Evolutionary conservation across 2,797 vertebrate genomes (phyloP), one percentile per base, ranked within the genome.

Genomic region (Arnoldichthys spilopterus): DNA sequence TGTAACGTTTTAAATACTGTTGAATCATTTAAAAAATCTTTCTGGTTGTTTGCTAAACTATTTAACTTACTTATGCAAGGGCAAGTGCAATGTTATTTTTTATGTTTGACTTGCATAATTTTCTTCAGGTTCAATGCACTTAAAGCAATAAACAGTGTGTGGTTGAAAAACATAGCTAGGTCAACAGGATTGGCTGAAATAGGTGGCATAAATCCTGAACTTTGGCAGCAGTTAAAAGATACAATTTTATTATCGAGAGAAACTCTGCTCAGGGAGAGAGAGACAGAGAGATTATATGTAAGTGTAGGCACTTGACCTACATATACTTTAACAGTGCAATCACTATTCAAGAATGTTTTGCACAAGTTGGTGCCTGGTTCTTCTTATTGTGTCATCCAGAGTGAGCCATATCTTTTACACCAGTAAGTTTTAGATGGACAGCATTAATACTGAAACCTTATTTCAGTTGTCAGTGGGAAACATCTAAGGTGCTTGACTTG

Each of bases 281-380:
- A 30, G n/a, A 34, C 47, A 80, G 66, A 72, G 73, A 66, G 71
- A 22, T 20, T 37, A 63, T 63, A 2, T 43, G 69, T n/a, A 34
- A 59, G 47, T 64, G 37, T 6, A 80, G 43, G 47, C 43, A 62
- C 26, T 61, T 80, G 76, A 77, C 61, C 74, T 45, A 58, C 68
- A 54, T 51, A 74, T 37, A 26, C 43, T 51, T 47, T 66, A 77
- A 77, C 30, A 74, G 26, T 11, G n/a, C 47, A 74, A 15, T 66
- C 24, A 9, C 37, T 67, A 54, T 70, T 37, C 34, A 72, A 72
- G 63, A 80, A 82, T 68, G 53, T 49, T 69, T 56, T 64, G 49
- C 56, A 80, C 83, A 82, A 53, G 74, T 74, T 72, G 61, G 74
- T 73, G 71, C 80, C 34, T 47, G 77, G 64, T 72, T 76, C 37